These are phyloP conservation scores for Actinernus sp. DNA, from an alignment of 92 coral and sea anemone genomes.

Conservation along the genomic window DNA sequence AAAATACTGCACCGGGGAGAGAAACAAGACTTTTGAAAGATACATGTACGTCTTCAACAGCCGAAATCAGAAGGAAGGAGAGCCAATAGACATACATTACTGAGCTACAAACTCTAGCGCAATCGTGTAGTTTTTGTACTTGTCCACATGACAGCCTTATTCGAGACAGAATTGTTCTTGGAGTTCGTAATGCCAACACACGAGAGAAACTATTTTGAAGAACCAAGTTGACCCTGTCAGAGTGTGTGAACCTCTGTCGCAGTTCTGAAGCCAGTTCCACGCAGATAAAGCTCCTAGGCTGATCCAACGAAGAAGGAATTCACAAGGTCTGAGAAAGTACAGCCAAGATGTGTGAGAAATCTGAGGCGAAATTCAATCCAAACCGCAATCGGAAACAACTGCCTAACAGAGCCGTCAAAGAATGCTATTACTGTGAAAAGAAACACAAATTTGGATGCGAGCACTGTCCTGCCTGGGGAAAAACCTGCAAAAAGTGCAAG, in stretches of 20 bases:
- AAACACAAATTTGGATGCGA: slow-evolving; percentile 4
- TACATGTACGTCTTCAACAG: too few species aligned
- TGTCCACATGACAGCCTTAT: slow-evolving; percentile 18
- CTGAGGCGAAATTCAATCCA: too few species aligned
- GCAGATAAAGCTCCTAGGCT: background rate
- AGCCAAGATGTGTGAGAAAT: too few species aligned
- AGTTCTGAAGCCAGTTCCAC: background rate
- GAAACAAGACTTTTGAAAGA: too few species aligned
- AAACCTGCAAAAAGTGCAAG: background rate
- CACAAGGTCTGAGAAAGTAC: too few species aligned
- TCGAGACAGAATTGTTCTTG: slow-evolving; percentile 28
- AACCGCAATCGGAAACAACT: too few species aligned
- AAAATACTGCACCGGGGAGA: too few species aligned
- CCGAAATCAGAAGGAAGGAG: background rate
- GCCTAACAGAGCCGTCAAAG: too few species aligned
- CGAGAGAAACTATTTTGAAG: slow-evolving; percentile 6
- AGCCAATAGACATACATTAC: slow-evolving; percentile 27
- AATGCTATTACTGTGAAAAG: slow-evolving; percentile 2
- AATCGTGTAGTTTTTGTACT: slow-evolving; percentile 12
- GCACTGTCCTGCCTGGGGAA: background rate
- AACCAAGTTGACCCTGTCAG: background rate
- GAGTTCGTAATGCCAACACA: slow-evolving; percentile 2
- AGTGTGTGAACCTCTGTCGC: background rate
- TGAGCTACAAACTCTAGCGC: slow-evolving; percentile 10
- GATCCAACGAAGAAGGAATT: background rate